A percentile compares a stretch with the other conserved stretches of the same genome.
Evolutionary conservation across 1,140 invertebrate genomes (phyloP).

Genomic region (Caenorhabditis brenneri): DNA sequence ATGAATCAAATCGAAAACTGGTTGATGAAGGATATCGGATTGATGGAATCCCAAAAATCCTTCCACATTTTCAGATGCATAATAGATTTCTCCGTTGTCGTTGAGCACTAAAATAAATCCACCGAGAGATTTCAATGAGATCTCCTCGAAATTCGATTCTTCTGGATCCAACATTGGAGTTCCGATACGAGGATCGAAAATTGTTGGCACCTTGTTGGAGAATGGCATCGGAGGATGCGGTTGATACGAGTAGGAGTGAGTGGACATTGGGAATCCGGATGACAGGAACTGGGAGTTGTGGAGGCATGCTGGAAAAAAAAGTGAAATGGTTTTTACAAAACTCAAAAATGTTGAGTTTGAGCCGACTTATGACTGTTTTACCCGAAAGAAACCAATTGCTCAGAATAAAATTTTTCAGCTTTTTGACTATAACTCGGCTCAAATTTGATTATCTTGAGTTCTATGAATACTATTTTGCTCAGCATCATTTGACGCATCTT

Average conservation of each 20-base stretch:
- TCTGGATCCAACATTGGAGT: constrained; percentile 36
- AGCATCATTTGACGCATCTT: too few species aligned
- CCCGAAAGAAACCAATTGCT: too few species aligned
- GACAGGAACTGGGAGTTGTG: constrained; percentile 43
- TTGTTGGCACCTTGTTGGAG: constrained; percentile 37
- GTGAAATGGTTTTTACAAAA: too few species aligned
- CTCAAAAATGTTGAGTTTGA: too few species aligned
- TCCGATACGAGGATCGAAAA: constrained; percentile 3
- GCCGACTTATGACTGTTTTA: too few species aligned
- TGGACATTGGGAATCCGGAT: constrained; percentile 7
- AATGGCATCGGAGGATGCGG: constrained; percentile 33
- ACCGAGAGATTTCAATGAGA: constrained; percentile 81
- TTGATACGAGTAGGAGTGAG: constrained; percentile 42
- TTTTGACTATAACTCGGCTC: too few species aligned
- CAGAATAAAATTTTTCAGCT: too few species aligned
- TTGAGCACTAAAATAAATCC: constrained; percentile 97
- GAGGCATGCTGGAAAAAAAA: constrained; percentile 51
- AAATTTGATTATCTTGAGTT: too few species aligned
- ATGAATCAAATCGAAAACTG: constrained; percentile 96
- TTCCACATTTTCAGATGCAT: constrained; percentile 97
- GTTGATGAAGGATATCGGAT: constrained; percentile 99
- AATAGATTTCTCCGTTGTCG: constrained; percentile 98
- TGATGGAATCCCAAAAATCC: constrained; percentile 99
- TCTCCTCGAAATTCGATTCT: constrained; percentile 22
- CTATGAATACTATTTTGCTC: too few species aligned